phyloP scores from a whole-genome alignment of 2,113 vertebrate species.

The Eublepharis macularius region DNA sequence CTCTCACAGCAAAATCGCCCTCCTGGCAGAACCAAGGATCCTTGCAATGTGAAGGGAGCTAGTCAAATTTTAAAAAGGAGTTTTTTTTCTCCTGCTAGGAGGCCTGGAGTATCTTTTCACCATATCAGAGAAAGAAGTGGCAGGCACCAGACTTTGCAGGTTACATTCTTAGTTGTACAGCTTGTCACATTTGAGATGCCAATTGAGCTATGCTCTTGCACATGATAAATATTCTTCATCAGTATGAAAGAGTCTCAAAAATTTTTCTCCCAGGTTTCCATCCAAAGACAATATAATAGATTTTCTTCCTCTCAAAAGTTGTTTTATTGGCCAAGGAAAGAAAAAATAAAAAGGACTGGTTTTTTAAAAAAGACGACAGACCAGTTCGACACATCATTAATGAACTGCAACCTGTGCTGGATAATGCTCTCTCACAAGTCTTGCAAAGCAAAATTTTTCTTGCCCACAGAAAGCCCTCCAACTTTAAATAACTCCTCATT shows the following conservation, averaged over 20 bases:
- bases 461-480: too few species aligned
- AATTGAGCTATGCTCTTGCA: not conserved
- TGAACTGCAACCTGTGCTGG: too few species aligned
- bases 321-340: not conserved
- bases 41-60: not conserved
- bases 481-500: too few species aligned
- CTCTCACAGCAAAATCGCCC: not conserved
- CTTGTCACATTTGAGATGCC: not conserved
- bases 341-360: not conserved
- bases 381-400: too few species aligned
- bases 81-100: not conserved
- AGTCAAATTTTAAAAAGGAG: constrained; percentile 4
- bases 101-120: constrained; percentile 1
- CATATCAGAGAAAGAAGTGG: not conserved
- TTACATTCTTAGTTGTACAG: not conserved
- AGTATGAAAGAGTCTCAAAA: not conserved
- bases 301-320: not conserved
- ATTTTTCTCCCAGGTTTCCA: not conserved
- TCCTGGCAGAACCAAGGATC: not conserved
- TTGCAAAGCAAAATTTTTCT: too few species aligned
- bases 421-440: too few species aligned
- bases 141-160: not conserved
- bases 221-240: not conserved
- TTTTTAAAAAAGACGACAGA: too few species aligned
- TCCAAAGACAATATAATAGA: not conserved